phyloP scores from a whole-genome alignment of 1,140 invertebrate genomes.

The Tyrophagus putrescentiae region DNA sequence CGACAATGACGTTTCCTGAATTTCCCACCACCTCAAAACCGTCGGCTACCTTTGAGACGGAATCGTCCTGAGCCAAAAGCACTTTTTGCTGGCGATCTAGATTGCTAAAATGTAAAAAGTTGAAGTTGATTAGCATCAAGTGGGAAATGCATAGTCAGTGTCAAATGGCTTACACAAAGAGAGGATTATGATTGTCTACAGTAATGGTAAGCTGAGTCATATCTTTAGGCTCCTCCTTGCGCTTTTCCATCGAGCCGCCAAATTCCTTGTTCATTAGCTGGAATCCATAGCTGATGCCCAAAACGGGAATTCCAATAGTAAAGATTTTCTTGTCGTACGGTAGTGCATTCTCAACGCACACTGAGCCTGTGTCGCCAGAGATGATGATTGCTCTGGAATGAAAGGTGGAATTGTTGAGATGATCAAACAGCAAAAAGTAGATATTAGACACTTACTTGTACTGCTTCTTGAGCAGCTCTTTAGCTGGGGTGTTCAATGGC shows the following conservation, averaged over 20 bases:
- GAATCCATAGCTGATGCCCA: conserved; percentile 97
- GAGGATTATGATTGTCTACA: conserved; percentile 67
- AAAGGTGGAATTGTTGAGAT: conserved; percentile 4
- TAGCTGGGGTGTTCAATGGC: conserved; percentile 74
- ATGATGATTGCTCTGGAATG: conserved; percentile 87
- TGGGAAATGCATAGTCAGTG: neutral
- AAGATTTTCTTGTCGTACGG: conserved; percentile 84
- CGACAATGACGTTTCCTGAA: conserved; percentile 63
- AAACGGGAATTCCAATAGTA: conserved; percentile 83
- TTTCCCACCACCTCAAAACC: conserved; percentile 64
- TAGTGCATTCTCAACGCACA: conserved; percentile 82
- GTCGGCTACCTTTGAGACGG: conserved; percentile 74
- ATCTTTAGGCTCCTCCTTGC: conserved; percentile 68
- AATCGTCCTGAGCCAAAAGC: conserved; percentile 90
- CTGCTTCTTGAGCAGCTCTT: conserved; percentile 48
- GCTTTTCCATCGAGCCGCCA: conserved; percentile 74
- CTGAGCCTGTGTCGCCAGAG: conserved; percentile 87
- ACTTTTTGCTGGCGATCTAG: conserved; percentile 72
- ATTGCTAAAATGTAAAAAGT: conserved; percentile 43
- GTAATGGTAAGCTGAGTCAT: conserved; percentile 86
- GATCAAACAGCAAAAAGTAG: neutral
- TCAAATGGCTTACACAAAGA: conserved; percentile 60
- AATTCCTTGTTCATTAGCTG: conserved; percentile 98
- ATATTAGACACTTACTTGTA: conserved; percentile 47
- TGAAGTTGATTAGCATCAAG: neutral